phyloP scores from a whole-genome alignment of 2,797 vertebrate species.

The Pempheris klunzingeri region DNA sequence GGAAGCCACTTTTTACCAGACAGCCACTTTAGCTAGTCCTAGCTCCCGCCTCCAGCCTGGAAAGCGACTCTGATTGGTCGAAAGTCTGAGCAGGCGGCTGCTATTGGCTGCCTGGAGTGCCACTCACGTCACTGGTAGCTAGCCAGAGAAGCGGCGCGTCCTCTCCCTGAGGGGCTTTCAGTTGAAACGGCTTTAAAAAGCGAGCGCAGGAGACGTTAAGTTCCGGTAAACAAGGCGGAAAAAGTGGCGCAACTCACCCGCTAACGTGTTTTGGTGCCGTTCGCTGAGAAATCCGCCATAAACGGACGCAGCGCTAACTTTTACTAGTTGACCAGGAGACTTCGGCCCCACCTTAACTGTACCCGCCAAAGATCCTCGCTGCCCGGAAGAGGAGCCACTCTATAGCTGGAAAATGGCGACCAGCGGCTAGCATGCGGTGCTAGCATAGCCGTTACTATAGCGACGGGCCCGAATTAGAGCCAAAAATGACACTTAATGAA shows the following conservation, averaged over 20 bases:
- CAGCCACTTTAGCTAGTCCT: constrained; percentile 29
- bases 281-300: constrained; percentile 30
- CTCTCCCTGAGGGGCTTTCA: neutral
- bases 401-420: fast-evolving
- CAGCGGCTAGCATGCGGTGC: neutral
- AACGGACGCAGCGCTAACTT: constrained; percentile 54
- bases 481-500: fast-evolving
- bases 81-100: fast-evolving
- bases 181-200: neutral
- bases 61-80: constrained; percentile 49
- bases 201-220: fast-evolving
- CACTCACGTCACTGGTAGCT: constrained; percentile 32
- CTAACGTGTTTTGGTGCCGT: constrained; percentile 1
- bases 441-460: neutral
- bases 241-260: constrained; percentile 45
- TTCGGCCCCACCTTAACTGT: constrained; percentile 69
- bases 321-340: constrained; percentile 48
- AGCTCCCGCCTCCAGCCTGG: constrained; percentile 38
- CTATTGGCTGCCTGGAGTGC: constrained; percentile 43
- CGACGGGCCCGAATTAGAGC: neutral
- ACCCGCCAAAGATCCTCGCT: constrained; percentile 39
- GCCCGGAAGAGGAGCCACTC: neutral
- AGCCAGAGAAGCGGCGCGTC: neutral
- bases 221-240: fast-evolving
- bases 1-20: constrained; percentile 15